A percentile compares a stretch with the other conserved stretches of the same genome.
These are phyloP conservation scores for Pseudoips prasinana DNA, from an alignment of 2,888 invertebrate genomes.

Conservation along the genomic window DNA sequence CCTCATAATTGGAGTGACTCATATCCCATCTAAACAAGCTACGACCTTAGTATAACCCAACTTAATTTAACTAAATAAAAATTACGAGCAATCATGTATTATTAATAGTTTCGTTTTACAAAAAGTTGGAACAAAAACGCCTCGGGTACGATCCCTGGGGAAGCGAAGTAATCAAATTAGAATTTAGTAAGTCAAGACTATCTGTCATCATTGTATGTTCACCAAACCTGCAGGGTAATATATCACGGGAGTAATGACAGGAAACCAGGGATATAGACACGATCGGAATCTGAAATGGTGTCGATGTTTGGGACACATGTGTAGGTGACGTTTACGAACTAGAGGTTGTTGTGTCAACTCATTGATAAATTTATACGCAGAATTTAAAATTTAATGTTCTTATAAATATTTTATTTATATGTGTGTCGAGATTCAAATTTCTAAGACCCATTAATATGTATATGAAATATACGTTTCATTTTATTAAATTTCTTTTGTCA, in stretches of 20 bases:
- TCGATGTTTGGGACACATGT: constrained; percentile 25
- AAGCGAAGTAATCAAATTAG: constrained; percentile 57
- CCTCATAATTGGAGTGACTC: too few species aligned
- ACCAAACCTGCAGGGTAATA: constrained; percentile 38
- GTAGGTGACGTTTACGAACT: constrained; percentile 6
- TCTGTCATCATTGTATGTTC: constrained; percentile 57
- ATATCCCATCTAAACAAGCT: too few species aligned
- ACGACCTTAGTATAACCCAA: neutral
- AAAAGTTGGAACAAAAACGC: constrained; percentile 26
- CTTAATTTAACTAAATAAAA: constrained; percentile 17
- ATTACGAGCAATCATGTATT: constrained; percentile 17
- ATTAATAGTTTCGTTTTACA: constrained; percentile 22
- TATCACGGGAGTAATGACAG: constrained; percentile 47
- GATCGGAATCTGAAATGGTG: constrained; percentile 23
- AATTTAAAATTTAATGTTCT: too few species aligned
- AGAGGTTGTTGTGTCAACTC: constrained; percentile 16
- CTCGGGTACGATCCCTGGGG: constrained; percentile 23
- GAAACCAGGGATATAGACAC: constrained; percentile 40
- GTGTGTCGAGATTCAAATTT: too few species aligned
- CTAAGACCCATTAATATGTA: too few species aligned
- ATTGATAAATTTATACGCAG: constrained; percentile 4
- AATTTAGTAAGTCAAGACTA: constrained; percentile 49
- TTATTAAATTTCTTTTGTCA: too few species aligned
- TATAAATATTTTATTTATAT: too few species aligned
- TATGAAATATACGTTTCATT: too few species aligned